Base-by-base conservation (phyloP, 2,113 vertebrate species). In the Salvator merianae region DNA sequence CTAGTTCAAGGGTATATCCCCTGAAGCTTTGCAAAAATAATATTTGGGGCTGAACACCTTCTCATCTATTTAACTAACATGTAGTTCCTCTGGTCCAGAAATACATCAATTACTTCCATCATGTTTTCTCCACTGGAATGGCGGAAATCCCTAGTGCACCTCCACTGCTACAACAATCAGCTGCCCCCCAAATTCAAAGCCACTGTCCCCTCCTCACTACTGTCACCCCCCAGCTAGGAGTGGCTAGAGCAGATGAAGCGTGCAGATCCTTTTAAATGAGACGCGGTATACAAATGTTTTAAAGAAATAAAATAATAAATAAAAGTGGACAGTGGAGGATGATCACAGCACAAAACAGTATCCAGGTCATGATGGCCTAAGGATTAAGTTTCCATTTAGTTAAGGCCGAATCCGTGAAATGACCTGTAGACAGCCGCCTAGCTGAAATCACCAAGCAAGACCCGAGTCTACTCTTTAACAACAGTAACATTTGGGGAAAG, bases 1-100 rank as follows among this genome's bases (percentile, higher is more conserved):
- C 80, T 36, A 71, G 22, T 62, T 82, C 70, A n/a, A 73, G 70
- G 55, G 63, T 55, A 47, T 63, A 43, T 72, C 53, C 72, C 66
- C 71, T 32, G 80, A 83, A 75, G 81, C 16, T 75, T 14, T 63
- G 81, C 43, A 72, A 79, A 59, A 82, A 32, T 47, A 83, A 65
- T 32, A 75, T 26, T 13, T 26, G 16, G 38, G 40, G 47, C 12
- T 28, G 22, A 75, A 36, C 62, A 83, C 30, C 77, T 36, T 63
- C 38, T 34, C 43, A 24, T 38, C 53, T n/a, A 50, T 65, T 65
- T 65, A 73, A 24, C 55, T 30, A 28, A 30, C 36, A 34, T 43
- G 34, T 1, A 43, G 53, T 63, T 66, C 22, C 63, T 43, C 63
- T 34, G 22, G n/a, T 76, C 50, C 55, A 73, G 40, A 73, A 63